Percentiles rank a stretch among this genome's conserved stretches.
Conservation (phyloP, 92 coral and sea anemone genomes). For the Porites lobata region DNA sequence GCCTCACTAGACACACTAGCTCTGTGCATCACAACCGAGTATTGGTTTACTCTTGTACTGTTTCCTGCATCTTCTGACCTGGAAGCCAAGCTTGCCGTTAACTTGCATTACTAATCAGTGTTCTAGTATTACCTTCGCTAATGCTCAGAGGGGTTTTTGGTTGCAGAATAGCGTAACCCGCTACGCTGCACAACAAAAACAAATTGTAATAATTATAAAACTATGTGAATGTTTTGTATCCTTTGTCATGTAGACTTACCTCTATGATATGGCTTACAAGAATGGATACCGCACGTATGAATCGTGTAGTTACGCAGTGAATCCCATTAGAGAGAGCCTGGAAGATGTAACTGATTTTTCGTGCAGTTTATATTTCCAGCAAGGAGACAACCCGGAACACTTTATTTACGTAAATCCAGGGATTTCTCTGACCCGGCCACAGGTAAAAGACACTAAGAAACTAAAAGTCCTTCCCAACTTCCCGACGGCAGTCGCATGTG, state of each 20-base stretch:
- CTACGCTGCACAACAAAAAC: background rate
- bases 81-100: too few species aligned
- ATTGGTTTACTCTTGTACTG: too few species aligned
- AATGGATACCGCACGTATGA: conserved; percentile 29
- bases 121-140: too few species aligned
- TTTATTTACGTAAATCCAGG: conserved; percentile 35
- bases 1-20: too few species aligned
- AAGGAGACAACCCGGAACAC: conserved; percentile 6
- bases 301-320: conserved; percentile 35
- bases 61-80: too few species aligned
- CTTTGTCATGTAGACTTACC: conserved; percentile 4
- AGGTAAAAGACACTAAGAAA: background rate
- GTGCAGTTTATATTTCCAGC: conserved; percentile 23
- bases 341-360: background rate
- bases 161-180: too few species aligned
- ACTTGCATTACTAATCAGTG: too few species aligned
- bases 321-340: background rate
- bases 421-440: background rate
- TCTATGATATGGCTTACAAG: conserved; percentile 32
- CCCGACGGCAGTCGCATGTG: too few species aligned
- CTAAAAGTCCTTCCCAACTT: too few species aligned
- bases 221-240: background rate
- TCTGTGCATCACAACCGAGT: too few species aligned
- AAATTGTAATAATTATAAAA: background rate
- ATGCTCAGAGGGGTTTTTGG: too few species aligned